Base-by-base conservation (phyloP, 2,797 vertebrate genomes). In the Octomys mimax region DNA sequence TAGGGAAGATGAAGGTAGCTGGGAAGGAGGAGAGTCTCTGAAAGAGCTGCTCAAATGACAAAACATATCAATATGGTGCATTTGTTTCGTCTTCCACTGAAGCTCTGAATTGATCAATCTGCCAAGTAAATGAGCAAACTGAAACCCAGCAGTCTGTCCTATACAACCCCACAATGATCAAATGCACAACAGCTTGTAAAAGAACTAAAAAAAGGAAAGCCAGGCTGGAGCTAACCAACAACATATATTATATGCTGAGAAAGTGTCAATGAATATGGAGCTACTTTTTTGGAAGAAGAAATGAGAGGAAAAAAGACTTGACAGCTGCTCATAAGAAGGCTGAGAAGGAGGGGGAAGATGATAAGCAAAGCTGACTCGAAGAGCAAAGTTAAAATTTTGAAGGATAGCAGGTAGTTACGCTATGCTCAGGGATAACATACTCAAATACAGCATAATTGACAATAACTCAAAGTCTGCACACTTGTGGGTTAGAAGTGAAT, bases 71-170 rank as follows among this genome's bases (percentile, higher is more conserved):
- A 28, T 10, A 1, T 14, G 21, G 11, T 89, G n/a, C 62, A 59
- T 83, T 70, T 52, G 46, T 84, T 87, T 54, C 36, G 22, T 19
- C 52, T 96, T 82, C 52, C 39, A 26, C 22, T n/a, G 42, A 71
- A 95, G 89, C 59, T 70, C 57, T 42, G 49, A 91, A 59, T 5
- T 92, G 78, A 88, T 66, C 77, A 75, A 49, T 54, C 28, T 80
- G 33, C 71, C 70, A 87, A 77, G n/a, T 39, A 90, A 95, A 95
- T 24, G 54, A 92, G 64, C 59, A 57, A 92, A 84, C 75, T 31
- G 70, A 49, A 81, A 80, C 42, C 61, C 12, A 70, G 62, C 52
- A 31, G 28, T 73, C 26, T 84, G 73, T 85, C 64, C 82, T 61
- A 1, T 26, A 26, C 85, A 71, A 59, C 8, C 26, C 52, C 54